Evolutionary conservation across 2,888 invertebrate species (phyloP).

Genomic region (Acanthacorydalis orientalis): DNA sequence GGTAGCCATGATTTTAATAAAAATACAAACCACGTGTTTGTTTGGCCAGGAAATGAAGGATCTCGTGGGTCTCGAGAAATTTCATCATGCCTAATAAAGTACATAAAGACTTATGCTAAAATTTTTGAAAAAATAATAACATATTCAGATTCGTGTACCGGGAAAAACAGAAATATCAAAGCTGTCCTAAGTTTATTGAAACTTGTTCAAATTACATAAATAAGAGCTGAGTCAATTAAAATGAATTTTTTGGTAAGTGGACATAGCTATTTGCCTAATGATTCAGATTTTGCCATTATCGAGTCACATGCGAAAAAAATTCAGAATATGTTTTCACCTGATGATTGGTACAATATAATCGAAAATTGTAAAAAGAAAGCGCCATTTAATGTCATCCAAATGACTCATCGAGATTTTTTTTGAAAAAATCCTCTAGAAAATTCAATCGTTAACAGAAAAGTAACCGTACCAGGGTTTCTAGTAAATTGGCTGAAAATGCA

Average conservation of each 20-base stretch:
- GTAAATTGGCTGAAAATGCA: too few relatives aligned
- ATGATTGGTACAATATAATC: too few relatives aligned
- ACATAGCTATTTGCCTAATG: too few relatives aligned
- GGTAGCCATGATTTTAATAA: slow-evolving; percentile 11
- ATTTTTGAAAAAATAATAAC: slow-evolving; percentile 9
- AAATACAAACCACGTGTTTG: slow-evolving; percentile 12
- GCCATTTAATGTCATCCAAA: too few relatives aligned
- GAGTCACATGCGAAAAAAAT: too few relatives aligned
- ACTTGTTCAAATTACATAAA: slow-evolving; percentile 9
- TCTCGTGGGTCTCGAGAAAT: slow-evolving; percentile 13
- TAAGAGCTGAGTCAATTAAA: slow-evolving; percentile 9
- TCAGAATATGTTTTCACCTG: too few relatives aligned
- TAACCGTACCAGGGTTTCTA: neutral
- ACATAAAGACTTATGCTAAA: too few relatives aligned
- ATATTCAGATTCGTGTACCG: too few relatives aligned
- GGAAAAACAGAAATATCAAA: slow-evolving; percentile 10
- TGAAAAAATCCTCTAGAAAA: neutral
- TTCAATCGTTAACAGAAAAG: too few relatives aligned
- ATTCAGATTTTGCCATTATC: too few relatives aligned
- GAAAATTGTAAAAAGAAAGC: too few relatives aligned
- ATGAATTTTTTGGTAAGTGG: too few relatives aligned
- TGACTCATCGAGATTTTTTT: slow-evolving; percentile 3
- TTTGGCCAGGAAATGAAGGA: slow-evolving; percentile 12
- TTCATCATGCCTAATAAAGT: slow-evolving; percentile 11
- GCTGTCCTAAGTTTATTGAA: slow-evolving; percentile 9